Evolutionary conservation across 1,140 invertebrate species (phyloP), one percentile per base, ranked within the genome.

Genomic region (Acromyrmex echinatior): DNA sequence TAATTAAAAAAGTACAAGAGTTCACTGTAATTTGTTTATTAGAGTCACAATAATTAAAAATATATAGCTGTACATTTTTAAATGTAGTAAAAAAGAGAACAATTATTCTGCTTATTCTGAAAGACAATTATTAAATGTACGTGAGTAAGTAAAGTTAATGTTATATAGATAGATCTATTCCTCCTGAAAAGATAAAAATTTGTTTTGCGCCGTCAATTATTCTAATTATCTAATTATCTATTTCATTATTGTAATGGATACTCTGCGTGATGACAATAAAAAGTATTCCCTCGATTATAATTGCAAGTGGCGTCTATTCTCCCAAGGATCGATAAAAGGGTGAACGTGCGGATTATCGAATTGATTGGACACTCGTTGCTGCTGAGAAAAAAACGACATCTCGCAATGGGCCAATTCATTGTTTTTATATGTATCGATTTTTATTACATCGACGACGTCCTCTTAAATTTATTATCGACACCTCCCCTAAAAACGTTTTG

Each of bases 221-320:
- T 73, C 25, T 14, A 31, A 86, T 86, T 70, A 56, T 73, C 25
- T 14, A 31, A 86, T 86, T 70, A 56, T 71, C 31, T 21, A 49
- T 86, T 86, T 88, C 28, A 49, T 31, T 31, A 18, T 81, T 53
- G 60, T 76, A 16, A 7, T 14, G 49, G 58, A 56, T 77, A 76
- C 45, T 68, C 25, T 25, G 70, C 73, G 73, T 78, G 53, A 86
- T 53, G 5, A 28, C 73, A 88, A 80, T 79, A 79, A 76, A 39
- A 71, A 70, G 35, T 28, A 25, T 18, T 45, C 16, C 49, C 60
- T 90, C 70, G 68, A 80, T 88, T 88, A 79, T 88, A 86, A 62
- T 78, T 62, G 66, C 65, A 56, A 77, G 39, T 65, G 18, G 21
- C 73, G 58, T 39, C 49, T 86, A 62, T 89, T 74, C 79, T 62